A percentile compares a stretch with the other conserved stretches of the same genome.
These are phyloP conservation scores for Ginglymostoma cirratum DNA, from an alignment of 2,113 vertebrate species.

Conservation along the genomic window DNA sequence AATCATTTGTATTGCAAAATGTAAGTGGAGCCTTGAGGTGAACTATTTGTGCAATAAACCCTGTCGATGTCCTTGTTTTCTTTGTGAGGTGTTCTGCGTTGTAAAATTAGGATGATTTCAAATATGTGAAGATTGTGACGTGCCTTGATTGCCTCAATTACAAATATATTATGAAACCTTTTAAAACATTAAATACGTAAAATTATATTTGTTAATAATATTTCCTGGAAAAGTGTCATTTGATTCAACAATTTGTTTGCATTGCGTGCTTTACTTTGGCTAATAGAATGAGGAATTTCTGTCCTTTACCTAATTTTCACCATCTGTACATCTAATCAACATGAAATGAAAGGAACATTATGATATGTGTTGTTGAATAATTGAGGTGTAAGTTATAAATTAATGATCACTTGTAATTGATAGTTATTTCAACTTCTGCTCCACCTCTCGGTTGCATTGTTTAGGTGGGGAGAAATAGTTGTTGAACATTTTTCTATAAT, in stretches of 20 bases:
- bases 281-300: not conserved
- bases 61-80: not conserved
- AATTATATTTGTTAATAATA: not conserved
- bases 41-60: not conserved
- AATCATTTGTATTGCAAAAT: not conserved
- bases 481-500: not conserved
- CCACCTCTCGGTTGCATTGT: not conserved
- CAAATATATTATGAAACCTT: not conserved
- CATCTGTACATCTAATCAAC: not conserved
- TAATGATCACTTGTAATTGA: not conserved
- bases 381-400: not conserved
- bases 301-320: not conserved
- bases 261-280: not conserved
- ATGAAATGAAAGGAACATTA: not conserved
- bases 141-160: not conserved
- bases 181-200: not conserved
- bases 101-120: not conserved
- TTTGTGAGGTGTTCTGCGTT: not conserved
- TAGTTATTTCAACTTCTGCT: not conserved
- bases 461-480: not conserved
- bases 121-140: not conserved
- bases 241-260: not conserved
- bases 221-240: not conserved
- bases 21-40: not conserved
- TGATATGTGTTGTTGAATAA: conserved; percentile 1